These are phyloP conservation scores for Tetramorium alpestre DNA, from an alignment of 1,140 invertebrate species.

Conservation along the genomic window DNA sequence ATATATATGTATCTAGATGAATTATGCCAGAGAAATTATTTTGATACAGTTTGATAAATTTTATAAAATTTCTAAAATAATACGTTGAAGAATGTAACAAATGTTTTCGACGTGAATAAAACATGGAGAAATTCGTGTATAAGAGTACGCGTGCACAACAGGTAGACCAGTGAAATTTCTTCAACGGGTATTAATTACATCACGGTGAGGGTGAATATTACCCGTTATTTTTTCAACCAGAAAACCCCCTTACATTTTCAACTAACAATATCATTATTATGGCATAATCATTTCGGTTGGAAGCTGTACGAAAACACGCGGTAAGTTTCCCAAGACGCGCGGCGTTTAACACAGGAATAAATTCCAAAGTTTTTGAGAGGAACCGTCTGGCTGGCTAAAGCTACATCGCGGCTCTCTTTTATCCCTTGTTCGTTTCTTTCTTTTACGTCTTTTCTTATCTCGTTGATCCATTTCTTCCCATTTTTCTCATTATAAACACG, in stretches of 20 bases:
- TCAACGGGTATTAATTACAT: constrained; percentile 34
- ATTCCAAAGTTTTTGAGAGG: constrained; percentile 78
- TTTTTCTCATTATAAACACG: constrained; percentile 22
- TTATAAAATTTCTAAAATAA: neutral
- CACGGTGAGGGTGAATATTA: constrained; percentile 4
- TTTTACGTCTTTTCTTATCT: neutral
- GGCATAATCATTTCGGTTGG: constrained; percentile 62
- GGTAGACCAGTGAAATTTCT: constrained; percentile 5
- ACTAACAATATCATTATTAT: constrained; percentile 56
- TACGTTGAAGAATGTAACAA: neutral
- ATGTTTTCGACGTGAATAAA: neutral
- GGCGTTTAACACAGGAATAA: constrained; percentile 70
- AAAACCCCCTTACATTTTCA: constrained; percentile 13
- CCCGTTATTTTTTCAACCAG: constrained; percentile 42
- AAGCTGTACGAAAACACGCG: constrained; percentile 66
- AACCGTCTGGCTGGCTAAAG: constrained; percentile 46
- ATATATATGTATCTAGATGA: neutral
- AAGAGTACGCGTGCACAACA: neutral
- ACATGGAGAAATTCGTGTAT: neutral
- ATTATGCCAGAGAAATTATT: neutral
- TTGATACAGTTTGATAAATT: neutral
- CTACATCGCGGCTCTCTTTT: neutral
- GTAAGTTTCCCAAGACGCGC: constrained; percentile 57
- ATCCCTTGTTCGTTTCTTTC: neutral
- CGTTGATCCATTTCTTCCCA: neutral